These are phyloP conservation scores for Natrix natrix DNA, from an alignment of 2,797 vertebrate genomes.

Conservation along the genomic window DNA sequence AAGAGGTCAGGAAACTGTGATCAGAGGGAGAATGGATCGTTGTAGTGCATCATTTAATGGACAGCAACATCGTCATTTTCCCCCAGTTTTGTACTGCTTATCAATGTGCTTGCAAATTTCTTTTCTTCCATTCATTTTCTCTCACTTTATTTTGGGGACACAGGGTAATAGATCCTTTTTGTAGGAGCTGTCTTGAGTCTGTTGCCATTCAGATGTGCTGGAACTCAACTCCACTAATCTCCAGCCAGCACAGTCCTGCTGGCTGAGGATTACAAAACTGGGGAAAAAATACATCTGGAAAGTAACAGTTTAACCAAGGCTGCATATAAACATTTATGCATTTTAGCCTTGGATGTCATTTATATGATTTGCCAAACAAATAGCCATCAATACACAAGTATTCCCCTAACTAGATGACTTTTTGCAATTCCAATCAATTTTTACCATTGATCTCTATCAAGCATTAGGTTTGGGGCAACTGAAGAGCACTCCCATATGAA, in stretches of 20 bases:
- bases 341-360: not conserved
- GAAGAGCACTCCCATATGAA: not conserved
- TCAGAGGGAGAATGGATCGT: not conserved
- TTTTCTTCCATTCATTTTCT: not conserved
- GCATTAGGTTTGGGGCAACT: not conserved
- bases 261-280: not conserved
- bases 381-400: not conserved
- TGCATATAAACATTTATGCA: not conserved
- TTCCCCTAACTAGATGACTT: not conserved
- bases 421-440: not conserved
- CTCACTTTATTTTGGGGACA: not conserved
- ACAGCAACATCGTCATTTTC: not conserved
- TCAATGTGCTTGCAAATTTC: fast-evolving
- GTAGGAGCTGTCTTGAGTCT: not conserved
- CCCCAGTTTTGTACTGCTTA: not conserved
- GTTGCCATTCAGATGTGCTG: not conserved
- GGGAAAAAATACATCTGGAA: not conserved
- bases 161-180: not conserved
- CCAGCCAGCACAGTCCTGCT: not conserved
- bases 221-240: not conserved
- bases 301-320: not conserved
- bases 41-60: not conserved
- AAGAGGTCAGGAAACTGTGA: not conserved
- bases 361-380: not conserved
- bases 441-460: not conserved